Base-by-base conservation (phyloP, 2,888 invertebrate genomes). In the Hypena proboscidalis region DNA sequence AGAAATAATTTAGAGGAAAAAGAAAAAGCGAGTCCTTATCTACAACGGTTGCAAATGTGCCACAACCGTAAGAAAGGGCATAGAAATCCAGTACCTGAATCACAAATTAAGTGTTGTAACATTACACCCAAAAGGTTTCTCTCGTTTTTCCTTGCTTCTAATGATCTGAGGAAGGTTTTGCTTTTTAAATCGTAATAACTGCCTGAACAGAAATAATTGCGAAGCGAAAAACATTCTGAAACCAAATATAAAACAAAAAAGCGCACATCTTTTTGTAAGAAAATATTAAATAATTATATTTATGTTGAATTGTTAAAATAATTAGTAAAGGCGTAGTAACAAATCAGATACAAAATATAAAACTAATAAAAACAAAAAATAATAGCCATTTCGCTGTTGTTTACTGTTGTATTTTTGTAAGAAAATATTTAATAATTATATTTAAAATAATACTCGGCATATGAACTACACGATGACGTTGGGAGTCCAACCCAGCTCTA, bases 151-250 rank as follows among this genome's bases (percentile, higher is more conserved):
- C 57, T 50, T 52, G 56, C 58, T 58, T 61, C 65, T 73, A 73
- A 74, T 72, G 73, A 73, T 62, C 63, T 62, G 50, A 46, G 63
- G 58, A 64, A 65, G 60, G 61, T 55, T 56, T 59, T 60, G 36
- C 63, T 64, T 72, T 71, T 70, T 67, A 66, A 62, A 43, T 58
- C 55, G 61, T 64, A 67, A 66, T 70, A 71, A 63, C 65, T 46
- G 52, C 50, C 51, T 53, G 40, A 56, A 45, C 67, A 56, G 62
- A 66, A 63, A 63, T 62, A 58, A 63, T 62, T 66, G 50, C 52
- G 59, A 56, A 53, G 50, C 50, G 48, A 58, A 63, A 62, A 54
- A 52, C 41, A 33, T 62, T 51, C 34, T 26, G 36, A 46, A 45
- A 32, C 50, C 53, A 44, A 66, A 47, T 56, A 66, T 55, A 52